Evolutionary conservation across 2,797 vertebrate species (phyloP), one percentile per base, ranked within the genome.

Genomic region (Glyptemys insculpta): DNA sequence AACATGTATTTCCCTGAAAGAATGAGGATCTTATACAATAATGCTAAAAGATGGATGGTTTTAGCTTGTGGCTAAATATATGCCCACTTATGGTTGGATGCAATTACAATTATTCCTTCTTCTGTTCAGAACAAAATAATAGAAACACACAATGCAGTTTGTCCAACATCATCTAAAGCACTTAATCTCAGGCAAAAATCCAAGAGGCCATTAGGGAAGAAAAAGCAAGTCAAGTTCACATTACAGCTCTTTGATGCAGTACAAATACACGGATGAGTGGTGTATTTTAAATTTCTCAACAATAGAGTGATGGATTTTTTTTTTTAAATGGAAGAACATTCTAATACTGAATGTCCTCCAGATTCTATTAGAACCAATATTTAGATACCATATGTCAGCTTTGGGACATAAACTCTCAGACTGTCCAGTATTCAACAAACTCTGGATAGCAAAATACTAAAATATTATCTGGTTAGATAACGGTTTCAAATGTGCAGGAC

Each of bases 161-260:
- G 50, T 65, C 25, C 82, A 92, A 72, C 0, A 0, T 85, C 74
- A 93, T 88, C 65, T 6, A 8, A 62, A 91, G 80, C 65, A 80
- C 82, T 97, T 95, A 95, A 91, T 87, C 14, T n/a, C 12, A 89
- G 93, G 93, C 84, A 92, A 94, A 95, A 97, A 85, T 85, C 82
- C 89, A 96, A 81, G 31, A 96, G 37, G 4, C 41, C 50, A 88
- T 79, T 93, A 96, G 85, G 65, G 89, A 88, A 95, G 34, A 87
- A 81, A 0, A 0, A 21, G 21, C 21, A 94, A 83, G 9, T 80
- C 92, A 83, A 89, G n/a, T 85, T 87, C 52, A 41, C 47, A 31
- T 92, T 89, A 86, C 19, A 80, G 62, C 74, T 92, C 81, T 85
- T 62, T 85, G 54, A 87, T 83, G 59, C 83, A 82, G 25, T 74